Evolutionary conservation across 2,797 vertebrate species (phyloP).

Genomic region (Pristis pectinata): DNA sequence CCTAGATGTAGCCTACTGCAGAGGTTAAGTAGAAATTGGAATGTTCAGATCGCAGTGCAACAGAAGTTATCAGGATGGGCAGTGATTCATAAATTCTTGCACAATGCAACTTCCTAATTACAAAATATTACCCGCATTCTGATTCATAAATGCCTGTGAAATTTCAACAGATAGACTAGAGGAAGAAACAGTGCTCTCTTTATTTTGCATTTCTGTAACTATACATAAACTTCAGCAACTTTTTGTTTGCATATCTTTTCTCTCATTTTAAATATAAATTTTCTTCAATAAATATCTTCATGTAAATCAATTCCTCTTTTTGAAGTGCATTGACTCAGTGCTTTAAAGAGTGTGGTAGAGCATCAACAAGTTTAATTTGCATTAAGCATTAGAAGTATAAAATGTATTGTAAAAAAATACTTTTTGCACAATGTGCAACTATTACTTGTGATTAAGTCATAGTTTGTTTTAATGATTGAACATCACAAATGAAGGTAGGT

Average conservation of each 20-base stretch:
- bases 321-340: neutral
- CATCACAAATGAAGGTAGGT: neutral
- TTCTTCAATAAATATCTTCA: neutral
- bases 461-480: neutral
- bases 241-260: neutral
- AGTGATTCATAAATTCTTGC: constrained; percentile 17
- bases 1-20: neutral
- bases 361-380: neutral
- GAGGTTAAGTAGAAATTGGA: neutral
- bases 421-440: neutral
- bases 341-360: neutral
- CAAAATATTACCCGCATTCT: neutral
- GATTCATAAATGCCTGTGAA: neutral
- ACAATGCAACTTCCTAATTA: neutral
- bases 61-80: neutral
- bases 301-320: too few relatives aligned
- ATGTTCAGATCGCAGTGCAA: neutral
- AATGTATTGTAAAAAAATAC: neutral
- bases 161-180: neutral
- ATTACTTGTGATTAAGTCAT: neutral
- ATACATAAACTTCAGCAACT: neutral
- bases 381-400: neutral
- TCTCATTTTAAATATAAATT: neutral
- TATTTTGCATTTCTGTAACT: neutral
- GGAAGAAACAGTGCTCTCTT: neutral